Evolutionary conservation across 2,113 vertebrate genomes (phyloP).

Genomic region (Phalacrocorax carbo): DNA sequence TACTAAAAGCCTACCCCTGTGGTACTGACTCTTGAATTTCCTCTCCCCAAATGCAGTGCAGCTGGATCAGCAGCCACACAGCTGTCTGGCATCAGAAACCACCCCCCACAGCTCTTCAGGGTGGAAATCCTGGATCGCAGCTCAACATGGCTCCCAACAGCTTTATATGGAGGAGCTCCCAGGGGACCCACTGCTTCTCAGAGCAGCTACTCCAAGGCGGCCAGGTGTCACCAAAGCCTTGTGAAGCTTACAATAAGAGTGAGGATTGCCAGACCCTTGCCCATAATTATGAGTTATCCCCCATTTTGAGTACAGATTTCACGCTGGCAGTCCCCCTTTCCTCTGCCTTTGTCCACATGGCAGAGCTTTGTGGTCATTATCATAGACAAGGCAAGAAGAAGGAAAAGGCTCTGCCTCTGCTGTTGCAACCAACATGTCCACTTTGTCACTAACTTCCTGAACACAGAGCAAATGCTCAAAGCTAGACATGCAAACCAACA

Average conservation of each 20-base stretch:
- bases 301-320: neutral
- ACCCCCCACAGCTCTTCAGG: slow-evolving; percentile 10
- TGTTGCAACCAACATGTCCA: accelerated
- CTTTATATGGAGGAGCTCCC: neutral
- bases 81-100: slow-evolving; percentile 48
- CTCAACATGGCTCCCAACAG: neutral
- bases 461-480: neutral
- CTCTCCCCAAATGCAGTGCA: slow-evolving; percentile 23
- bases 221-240: neutral
- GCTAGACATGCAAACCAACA: neutral
- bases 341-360: neutral
- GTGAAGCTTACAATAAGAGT: neutral
- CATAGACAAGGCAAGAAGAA: neutral
- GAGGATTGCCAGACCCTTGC: neutral
- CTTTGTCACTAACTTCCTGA: neutral
- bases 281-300: neutral
- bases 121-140: slow-evolving; percentile 42
- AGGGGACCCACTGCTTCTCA: neutral
- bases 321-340: neutral
- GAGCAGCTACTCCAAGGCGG: neutral
- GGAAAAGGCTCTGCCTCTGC: neutral
- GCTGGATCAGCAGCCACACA: slow-evolving; percentile 52
- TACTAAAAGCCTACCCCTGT: neutral
- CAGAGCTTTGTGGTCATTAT: neutral
- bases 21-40: slow-evolving; percentile 26